Evolutionary conservation across 2,797 vertebrate genomes (phyloP).

Genomic region (Thamnophis elegans): DNA sequence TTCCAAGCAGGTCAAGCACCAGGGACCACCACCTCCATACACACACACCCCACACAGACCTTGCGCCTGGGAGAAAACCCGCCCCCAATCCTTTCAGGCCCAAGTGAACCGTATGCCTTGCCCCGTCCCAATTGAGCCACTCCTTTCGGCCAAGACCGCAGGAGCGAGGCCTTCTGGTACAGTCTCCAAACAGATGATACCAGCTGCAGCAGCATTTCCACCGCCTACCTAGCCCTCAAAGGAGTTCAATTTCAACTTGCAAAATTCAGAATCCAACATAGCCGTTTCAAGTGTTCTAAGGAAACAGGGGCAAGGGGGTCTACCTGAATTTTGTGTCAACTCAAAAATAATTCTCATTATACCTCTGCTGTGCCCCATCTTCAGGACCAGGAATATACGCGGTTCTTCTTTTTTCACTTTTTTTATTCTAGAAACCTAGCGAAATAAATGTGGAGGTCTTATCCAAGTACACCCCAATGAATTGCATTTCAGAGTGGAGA

Average conservation of each 20-base stretch:
- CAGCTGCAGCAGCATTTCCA: neutral
- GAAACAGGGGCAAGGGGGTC: neutral
- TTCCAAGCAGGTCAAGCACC: neutral
- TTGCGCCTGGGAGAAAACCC: no score
- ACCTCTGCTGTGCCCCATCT: neutral
- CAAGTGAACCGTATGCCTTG: neutral
- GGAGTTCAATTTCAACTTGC: neutral
- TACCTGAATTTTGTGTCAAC: no score
- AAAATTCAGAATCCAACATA: neutral
- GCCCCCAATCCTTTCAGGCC: neutral
- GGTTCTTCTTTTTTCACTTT: neutral
- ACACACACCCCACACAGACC: fast-evolving
- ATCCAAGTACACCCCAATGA: neutral
- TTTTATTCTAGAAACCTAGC: neutral
- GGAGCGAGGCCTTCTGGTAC: no score
- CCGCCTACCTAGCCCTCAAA: neutral
- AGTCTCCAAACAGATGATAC: neutral
- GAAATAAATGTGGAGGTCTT: neutral
- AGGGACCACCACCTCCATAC: fast-evolving
- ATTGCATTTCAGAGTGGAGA: neutral
- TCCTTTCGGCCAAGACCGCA: neutral
- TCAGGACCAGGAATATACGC: neutral
- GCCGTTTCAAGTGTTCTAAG: no score
- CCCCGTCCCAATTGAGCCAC: fast-evolving
- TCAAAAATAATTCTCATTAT: neutral